Base-by-base conservation (phyloP, 2,113 vertebrate species). In the Rana temporaria region DNA sequence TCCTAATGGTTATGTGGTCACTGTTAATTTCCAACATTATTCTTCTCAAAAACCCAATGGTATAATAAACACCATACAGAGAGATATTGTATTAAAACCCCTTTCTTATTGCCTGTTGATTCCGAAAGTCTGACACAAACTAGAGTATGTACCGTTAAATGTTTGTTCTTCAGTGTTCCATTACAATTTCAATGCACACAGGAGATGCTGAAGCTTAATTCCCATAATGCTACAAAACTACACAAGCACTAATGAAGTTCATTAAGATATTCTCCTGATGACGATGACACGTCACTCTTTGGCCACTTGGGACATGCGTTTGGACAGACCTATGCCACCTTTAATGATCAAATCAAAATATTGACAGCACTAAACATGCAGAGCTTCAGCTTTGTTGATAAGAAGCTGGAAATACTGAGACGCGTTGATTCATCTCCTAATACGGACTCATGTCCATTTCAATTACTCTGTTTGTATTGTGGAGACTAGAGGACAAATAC, bases 281-380 rank as follows among this genome's bases (percentile, higher is more conserved):
- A 24, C 11, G 69, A 6, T 52, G 20, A 15, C n/a, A 55, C 22
- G 42, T 71, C 48, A 55, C 17, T 53, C 9, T 55, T 14, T 18
- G 48, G n/a, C 24, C 14, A 63, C 20, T 63, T 20, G 24, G 60
- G 20, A 48, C 42, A 48, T 48, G 11, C 3, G 42, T 48, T 12
- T 3, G 11, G 42, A 48, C 14, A 12, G 42, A 48, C 42, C 42
- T 48, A 48, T 48, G 11, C 9, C 42, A 63, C 20, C 15, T 63
- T 24, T 24, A 63, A 24, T 71, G 34, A 71, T 55, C 20, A 71
- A 71, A 55, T 55, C 11, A 71, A 15, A 71, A 53, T 55, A 71
- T 18, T 71, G 42, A 71, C 20, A 26, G 17, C 14, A 55, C 20
- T 71, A 24, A 7, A 71, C 16, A 5, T 24, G 17, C 8, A 69